Conservation (phyloP, 2,797 vertebrate species). For the Chaetophractus vellerosus region DNA sequence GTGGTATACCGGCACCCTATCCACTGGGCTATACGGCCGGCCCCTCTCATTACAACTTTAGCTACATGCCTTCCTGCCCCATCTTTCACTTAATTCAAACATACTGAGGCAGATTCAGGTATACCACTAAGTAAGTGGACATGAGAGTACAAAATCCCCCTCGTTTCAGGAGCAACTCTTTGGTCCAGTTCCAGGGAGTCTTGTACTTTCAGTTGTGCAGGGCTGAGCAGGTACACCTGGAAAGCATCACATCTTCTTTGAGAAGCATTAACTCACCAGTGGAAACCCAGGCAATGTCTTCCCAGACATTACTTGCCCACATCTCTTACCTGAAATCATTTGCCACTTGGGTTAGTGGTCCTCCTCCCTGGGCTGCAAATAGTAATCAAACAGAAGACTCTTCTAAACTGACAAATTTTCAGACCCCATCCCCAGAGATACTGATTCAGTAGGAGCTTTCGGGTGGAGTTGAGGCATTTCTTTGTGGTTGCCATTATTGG, state of each 20-base stretch:
- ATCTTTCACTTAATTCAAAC: background rate
- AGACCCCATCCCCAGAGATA: background rate
- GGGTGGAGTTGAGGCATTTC: background rate
- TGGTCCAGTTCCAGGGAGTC: background rate
- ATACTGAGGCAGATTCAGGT: background rate
- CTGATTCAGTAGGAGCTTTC: background rate
- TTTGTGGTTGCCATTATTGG: background rate
- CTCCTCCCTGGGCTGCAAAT: background rate
- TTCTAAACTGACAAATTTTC: conserved; percentile 17
- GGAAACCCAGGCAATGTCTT: background rate
- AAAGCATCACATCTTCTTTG: background rate
- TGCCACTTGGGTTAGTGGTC: background rate
- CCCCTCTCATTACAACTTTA: background rate
- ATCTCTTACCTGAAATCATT: background rate
- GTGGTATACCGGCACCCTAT: too few relatives aligned
- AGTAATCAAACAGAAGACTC: background rate
- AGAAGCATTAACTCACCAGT: background rate
- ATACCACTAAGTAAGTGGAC: background rate
- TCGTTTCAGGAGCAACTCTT: background rate
- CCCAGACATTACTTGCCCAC: background rate
- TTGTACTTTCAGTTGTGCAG: background rate
- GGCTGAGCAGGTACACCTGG: background rate
- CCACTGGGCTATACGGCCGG: too few relatives aligned
- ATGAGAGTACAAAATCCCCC: background rate
- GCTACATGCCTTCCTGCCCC: background rate